Evolutionary conservation across 1,140 invertebrate species (phyloP).

Genomic region (Drosophila takahashii): DNA sequence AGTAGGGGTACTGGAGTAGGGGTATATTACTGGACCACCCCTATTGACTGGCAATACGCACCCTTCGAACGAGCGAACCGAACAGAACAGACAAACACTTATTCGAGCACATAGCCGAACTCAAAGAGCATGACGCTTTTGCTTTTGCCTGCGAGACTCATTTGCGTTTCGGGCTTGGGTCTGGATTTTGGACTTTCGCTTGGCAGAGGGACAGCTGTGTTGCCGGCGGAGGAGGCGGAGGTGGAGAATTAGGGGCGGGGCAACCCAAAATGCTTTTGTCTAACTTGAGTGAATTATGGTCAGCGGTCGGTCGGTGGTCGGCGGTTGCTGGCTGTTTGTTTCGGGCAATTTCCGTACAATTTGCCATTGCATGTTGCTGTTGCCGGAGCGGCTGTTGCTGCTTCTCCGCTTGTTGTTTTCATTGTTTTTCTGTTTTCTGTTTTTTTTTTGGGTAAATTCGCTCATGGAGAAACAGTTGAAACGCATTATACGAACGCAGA

Average conservation of each 20-base stretch:
- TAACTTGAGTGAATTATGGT: conserved; percentile 83
- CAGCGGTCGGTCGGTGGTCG: conserved; percentile 62
- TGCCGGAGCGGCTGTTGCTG: conserved; percentile 66
- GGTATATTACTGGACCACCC: conserved; percentile 36
- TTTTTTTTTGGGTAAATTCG: conserved; percentile 62
- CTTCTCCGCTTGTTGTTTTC: conserved; percentile 50
- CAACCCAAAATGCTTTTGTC: conserved; percentile 80
- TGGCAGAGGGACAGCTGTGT: conserved; percentile 27
- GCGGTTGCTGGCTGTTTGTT: conserved; percentile 73
- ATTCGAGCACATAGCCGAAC: conserved; percentile 29
- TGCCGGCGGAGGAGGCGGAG: not conserved
- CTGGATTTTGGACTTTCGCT: conserved; percentile 67
- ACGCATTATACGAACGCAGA: conserved; percentile 80
- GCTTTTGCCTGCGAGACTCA: conserved; percentile 72
- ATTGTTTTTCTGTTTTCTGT: conserved; percentile 25
- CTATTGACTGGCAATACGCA: conserved; percentile 55
- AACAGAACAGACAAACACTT: conserved; percentile 31
- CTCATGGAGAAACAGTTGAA: conserved; percentile 79
- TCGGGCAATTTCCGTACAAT: conserved; percentile 83
- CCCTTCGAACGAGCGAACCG: not conserved
- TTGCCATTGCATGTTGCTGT: conserved; percentile 59
- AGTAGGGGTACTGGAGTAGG: not conserved
- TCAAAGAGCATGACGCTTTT: conserved; percentile 76
- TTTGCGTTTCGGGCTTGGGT: conserved; percentile 69
- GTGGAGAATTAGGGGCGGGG: conserved; percentile 16